Conservation (phyloP, 2,888 invertebrate species). For the Mimumesa dahlbomi region DNA sequence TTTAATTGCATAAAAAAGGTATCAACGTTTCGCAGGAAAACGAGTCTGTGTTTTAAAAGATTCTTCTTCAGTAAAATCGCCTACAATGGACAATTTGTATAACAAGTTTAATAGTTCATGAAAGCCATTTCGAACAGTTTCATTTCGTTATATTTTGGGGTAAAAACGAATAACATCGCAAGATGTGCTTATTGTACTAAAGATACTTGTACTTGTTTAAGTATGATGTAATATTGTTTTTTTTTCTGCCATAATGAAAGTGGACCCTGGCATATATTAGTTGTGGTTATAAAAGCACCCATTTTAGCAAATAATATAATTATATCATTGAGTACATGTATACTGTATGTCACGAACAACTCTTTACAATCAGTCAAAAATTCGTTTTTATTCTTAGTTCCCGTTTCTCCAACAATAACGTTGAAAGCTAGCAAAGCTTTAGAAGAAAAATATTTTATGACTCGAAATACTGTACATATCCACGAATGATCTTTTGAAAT, state of each 20-base stretch:
- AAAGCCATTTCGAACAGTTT: conserved; percentile 19
- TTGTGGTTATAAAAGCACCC: conserved; percentile 58
- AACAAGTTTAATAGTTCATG: conserved; percentile 13
- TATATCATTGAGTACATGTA: conserved; percentile 43
- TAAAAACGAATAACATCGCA: conserved; percentile 35
- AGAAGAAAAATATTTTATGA: conserved; percentile 53
- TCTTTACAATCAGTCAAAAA: conserved; percentile 55
- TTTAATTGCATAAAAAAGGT: too few relatives aligned
- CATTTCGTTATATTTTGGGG: background rate
- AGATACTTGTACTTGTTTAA: conserved; percentile 48
- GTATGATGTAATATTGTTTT: conserved; percentile 28
- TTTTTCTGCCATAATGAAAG: conserved; percentile 43
- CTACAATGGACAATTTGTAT: too few relatives aligned
- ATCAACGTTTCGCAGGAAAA: too few relatives aligned
- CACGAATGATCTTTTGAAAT: conserved; percentile 38
- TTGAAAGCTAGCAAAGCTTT: conserved; percentile 50
- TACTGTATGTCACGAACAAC: conserved; percentile 52
- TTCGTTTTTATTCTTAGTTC: conserved; percentile 48
- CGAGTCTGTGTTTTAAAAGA: too few relatives aligned
- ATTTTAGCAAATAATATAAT: conserved; percentile 57
- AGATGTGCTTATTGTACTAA: conserved; percentile 43
- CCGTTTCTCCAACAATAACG: conserved; percentile 42
- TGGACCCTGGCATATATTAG: conserved; percentile 59
- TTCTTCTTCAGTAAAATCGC: too few relatives aligned
- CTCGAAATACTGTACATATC: conserved; percentile 47